phyloP scores from a whole-genome alignment of 1,140 invertebrate species.

The Trissolcus basalis region DNA sequence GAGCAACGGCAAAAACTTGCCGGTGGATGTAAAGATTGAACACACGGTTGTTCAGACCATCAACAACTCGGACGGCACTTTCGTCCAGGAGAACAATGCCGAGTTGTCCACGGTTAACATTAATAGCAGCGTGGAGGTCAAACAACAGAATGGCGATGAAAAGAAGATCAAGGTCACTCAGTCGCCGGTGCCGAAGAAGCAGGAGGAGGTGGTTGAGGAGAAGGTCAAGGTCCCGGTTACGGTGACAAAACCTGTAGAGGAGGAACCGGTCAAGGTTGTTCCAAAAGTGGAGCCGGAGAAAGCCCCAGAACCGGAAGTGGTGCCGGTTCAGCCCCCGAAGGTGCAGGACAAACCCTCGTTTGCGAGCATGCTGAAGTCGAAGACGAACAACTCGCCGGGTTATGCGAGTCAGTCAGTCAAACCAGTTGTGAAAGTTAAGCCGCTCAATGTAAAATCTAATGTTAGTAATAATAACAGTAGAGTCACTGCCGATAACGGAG shows the following conservation, averaged over 20 bases:
- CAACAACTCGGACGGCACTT: slow-evolving; percentile 43
- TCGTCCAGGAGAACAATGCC: slow-evolving; percentile 59
- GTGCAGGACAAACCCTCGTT: slow-evolving; percentile 6
- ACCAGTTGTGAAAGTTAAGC: slow-evolving; percentile 56
- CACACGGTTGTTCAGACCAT: slow-evolving; percentile 61
- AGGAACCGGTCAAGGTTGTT: too few relatives aligned
- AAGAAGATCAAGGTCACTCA: slow-evolving; percentile 42
- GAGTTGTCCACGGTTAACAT: slow-evolving; percentile 61
- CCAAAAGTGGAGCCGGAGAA: too few relatives aligned
- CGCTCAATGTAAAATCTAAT: slow-evolving; percentile 25
- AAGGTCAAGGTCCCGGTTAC: too few relatives aligned
- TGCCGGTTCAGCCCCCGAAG: too few relatives aligned
- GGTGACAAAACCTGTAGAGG: too few relatives aligned
- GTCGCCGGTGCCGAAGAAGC: neutral
- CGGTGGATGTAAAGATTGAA: slow-evolving; percentile 64
- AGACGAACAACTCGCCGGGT: neutral
- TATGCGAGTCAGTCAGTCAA: slow-evolving; percentile 5
- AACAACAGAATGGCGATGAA: slow-evolving; percentile 65
- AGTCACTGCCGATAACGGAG: slow-evolving; percentile 18
- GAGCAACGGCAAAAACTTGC: slow-evolving; percentile 56
- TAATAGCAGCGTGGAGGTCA: slow-evolving; percentile 65
- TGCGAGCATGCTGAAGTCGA: slow-evolving; percentile 59
- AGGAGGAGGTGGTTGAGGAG: neutral
- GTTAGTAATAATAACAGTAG: too few relatives aligned
- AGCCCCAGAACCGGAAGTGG: too few relatives aligned